Percentiles rank a stretch among this genome's conserved stretches.
These are phyloP conservation scores for Dicerorhinus sumatrensis DNA, from an alignment of 2,113 vertebrate species.

Conservation along the genomic window DNA sequence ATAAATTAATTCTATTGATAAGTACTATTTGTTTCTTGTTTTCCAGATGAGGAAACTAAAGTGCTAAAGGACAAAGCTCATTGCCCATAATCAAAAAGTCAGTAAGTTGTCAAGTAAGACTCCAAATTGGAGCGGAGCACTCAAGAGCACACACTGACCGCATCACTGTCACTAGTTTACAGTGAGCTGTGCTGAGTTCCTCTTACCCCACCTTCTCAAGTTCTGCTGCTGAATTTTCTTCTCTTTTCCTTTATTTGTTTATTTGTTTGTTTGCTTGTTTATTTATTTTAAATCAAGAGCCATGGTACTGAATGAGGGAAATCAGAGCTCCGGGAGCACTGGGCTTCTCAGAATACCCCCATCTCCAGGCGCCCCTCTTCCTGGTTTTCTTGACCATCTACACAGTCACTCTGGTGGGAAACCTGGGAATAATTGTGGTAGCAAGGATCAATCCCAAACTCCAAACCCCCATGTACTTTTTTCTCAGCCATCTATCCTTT, in stretches of 20 bases:
- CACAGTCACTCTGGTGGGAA: too few relatives aligned
- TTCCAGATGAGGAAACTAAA: background rate
- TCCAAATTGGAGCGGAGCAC: background rate
- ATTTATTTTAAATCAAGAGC: background rate
- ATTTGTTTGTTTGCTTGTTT: too few relatives aligned
- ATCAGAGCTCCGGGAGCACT: too few relatives aligned
- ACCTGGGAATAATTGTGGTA: too few relatives aligned
- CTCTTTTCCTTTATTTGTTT: too few relatives aligned
- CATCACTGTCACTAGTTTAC: background rate
- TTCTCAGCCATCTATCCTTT: too few relatives aligned
- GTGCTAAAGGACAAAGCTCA: background rate
- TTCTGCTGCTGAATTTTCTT: background rate
- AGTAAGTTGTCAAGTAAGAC: background rate
- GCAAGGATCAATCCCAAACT: too few relatives aligned
- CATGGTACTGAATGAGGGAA: background rate
- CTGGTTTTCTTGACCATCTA: too few relatives aligned
- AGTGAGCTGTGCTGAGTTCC: fast-evolving
- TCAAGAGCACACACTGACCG: fast-evolving
- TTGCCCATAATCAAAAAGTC: too few relatives aligned
- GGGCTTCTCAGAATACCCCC: too few relatives aligned
- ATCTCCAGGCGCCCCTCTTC: too few relatives aligned
- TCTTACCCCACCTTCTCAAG: fast-evolving
- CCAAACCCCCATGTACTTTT: too few relatives aligned
- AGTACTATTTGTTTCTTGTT: background rate
- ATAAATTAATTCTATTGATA: background rate